Base-by-base conservation (phyloP, 2,888 invertebrate genomes). In the Macaria liturata region DNA sequence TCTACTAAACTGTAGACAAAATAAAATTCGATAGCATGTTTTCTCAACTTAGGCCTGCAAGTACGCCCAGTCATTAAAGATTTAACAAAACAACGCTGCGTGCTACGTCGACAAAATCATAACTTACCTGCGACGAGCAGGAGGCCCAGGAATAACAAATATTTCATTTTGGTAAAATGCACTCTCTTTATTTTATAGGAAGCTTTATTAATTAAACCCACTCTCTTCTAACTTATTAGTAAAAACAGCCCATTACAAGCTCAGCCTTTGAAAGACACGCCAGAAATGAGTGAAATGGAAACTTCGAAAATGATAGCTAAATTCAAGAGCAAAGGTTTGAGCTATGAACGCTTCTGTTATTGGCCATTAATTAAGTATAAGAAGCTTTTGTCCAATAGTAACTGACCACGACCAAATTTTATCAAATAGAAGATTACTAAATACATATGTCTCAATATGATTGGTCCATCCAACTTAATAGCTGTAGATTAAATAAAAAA, bases 111-210 rank as follows among this genome's bases (percentile, higher is more conserved):
- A 64, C 72, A 75, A 53, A 39, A 31, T 30, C 9, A 30, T 47
- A 39, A 60, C 73, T 84, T 74, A 92, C 92, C 92, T 78, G 88
- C 73, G 45, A 92, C 71, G 49, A 90, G 75, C 70, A 92, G 79
- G 71, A 88, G 66, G 67, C 83, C 80, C 62, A 87, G 66, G 69
- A 88, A 75, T 58, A 89, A 67, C 64, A 83, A 75, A 73, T 84
- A 83, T 72, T 89, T 92, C 92, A 93, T 89, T 64, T 62, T 69
- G 61, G 58, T 57, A 52, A 20, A 56, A 9, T 6, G 34, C 7
- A 37, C 7, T 37, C 7, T 37, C 34, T 37, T 37, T 7, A 6
- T 0, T 37, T 37, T 7, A 20, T 20, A 20, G 20, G 2, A 20
- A 20, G 20, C 20, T 20, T 1, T 20, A 20, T 20, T 20, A 20